Conservation (phyloP, 2,888 invertebrate species). For the Uloborus plumipes region DNA sequence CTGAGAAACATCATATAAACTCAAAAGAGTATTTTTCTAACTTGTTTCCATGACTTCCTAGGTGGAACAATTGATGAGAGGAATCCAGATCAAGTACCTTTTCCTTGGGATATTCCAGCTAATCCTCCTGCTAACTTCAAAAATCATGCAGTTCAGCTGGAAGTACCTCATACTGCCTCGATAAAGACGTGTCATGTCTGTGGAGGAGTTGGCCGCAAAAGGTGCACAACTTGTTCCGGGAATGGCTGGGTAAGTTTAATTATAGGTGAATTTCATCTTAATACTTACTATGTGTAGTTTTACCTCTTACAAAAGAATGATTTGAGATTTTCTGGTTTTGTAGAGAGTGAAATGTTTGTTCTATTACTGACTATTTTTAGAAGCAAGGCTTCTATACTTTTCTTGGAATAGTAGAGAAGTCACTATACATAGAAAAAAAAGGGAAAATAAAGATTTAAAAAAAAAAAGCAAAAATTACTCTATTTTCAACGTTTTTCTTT, state of each 20-base stretch:
- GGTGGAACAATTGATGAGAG: slow-evolving; percentile 72
- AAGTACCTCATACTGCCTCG: slow-evolving; percentile 74
- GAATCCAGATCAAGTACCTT: slow-evolving; percentile 71
- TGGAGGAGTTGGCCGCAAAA: slow-evolving; percentile 71
- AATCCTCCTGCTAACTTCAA: slow-evolving; percentile 72
- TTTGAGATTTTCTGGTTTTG: too few species aligned
- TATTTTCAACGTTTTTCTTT: too few species aligned
- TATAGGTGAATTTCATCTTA: neutral
- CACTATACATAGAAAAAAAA: too few species aligned
- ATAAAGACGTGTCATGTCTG: slow-evolving; percentile 73
- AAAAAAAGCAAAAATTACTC: too few species aligned
- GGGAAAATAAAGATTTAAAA: too few species aligned
- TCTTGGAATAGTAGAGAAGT: too few species aligned
- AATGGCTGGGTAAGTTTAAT: slow-evolving; percentile 72
- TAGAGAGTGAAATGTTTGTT: too few species aligned
- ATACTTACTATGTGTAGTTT: neutral
- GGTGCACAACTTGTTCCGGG: slow-evolving; percentile 72
- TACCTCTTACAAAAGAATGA: too few species aligned
- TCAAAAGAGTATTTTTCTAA: too few species aligned
- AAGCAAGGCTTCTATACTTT: too few species aligned
- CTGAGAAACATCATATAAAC: too few species aligned
- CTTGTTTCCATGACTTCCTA: neutral
- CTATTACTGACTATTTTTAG: too few species aligned
- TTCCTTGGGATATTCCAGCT: slow-evolving; percentile 74
- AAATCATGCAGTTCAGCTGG: slow-evolving; percentile 72